Evolutionary conservation across 1,140 invertebrate species (phyloP), one percentile per base, ranked within the genome.

Genomic region (Atta colombica): DNA sequence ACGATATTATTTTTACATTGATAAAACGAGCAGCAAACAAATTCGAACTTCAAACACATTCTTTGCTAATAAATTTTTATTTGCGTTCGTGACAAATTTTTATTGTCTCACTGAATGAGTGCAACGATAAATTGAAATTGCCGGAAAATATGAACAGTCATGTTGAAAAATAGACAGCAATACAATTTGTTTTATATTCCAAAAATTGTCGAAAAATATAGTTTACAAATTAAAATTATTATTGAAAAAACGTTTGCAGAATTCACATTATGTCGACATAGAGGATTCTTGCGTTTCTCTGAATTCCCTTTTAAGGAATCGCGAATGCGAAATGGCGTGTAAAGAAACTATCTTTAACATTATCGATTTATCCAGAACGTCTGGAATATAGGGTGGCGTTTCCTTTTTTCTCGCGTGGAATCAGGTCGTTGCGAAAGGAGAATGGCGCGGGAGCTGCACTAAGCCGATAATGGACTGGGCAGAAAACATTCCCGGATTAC

Each of bases 401-500:
- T 80, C 49, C n/a, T 12, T 72, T 72, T 74, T 72, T 63, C 69
- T 75, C 69, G n/a, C 45, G 31, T 60, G 21, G 78, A 81, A 72
- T 63, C 65, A 60, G 78, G 78, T 84, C 78, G 51, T 58, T 55
- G 61, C 28, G 63, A 53, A 81, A 60, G 61, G 10, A 51, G 80
- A 66, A 82, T 16, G 14, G 61, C 75, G 31, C 45, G 4, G 65
- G 63, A 68, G 61, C 25, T 21, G 45, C 51, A 14, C 53, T 89
- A 92, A 93, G 87, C 92, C 88, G 91, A 88, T 94, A 94, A 93
- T 93, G 89, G 91, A 85, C 78, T 35, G 85, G 72, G 25, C 66
- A 87, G 87, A 90, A 91, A 92, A 92, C 86, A 90, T 87, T 87
- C 75, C 53, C 69, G 84, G 91, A 92, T 92, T 90, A 93, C 87